Conservation (phyloP, 2,797 vertebrate species). For the Coccyzus lansbergi region DNA sequence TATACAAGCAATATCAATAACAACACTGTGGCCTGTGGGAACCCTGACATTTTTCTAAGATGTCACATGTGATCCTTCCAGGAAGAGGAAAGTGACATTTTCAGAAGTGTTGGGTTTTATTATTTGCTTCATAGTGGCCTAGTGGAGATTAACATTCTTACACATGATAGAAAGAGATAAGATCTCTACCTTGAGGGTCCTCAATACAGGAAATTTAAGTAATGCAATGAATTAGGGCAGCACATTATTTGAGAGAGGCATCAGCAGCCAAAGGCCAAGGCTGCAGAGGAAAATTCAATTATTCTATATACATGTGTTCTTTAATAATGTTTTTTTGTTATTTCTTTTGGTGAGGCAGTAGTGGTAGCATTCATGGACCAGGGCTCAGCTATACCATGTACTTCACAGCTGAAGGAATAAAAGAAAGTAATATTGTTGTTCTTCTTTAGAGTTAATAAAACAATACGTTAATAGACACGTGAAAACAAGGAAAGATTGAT, state of each 20-base stretch:
- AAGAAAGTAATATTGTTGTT: not conserved
- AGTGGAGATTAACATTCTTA: not conserved
- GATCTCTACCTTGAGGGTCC: not conserved
- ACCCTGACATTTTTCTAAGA: not conserved
- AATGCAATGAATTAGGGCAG: not conserved
- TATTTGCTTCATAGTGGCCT: not conserved
- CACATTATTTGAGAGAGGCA: not conserved
- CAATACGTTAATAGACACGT: not conserved
- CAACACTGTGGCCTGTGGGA: not conserved
- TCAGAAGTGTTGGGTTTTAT: not conserved
- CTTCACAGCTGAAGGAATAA: not conserved
- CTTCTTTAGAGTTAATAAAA: not conserved
- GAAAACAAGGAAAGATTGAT: not conserved
- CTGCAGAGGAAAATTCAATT: not conserved
- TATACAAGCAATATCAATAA: not conserved
- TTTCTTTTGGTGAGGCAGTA: not conserved
- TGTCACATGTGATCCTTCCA: not conserved
- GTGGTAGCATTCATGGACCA: not conserved
- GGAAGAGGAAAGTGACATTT: not conserved
- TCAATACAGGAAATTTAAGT: not conserved
- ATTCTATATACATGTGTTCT: not conserved
- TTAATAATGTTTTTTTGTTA: not conserved
- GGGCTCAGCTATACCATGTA: not conserved
- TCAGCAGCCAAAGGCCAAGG: not conserved
- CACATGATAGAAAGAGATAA: not conserved